Base-by-base conservation (phyloP, 2,113 vertebrate genomes). In the Tiliqua scincoides region DNA sequence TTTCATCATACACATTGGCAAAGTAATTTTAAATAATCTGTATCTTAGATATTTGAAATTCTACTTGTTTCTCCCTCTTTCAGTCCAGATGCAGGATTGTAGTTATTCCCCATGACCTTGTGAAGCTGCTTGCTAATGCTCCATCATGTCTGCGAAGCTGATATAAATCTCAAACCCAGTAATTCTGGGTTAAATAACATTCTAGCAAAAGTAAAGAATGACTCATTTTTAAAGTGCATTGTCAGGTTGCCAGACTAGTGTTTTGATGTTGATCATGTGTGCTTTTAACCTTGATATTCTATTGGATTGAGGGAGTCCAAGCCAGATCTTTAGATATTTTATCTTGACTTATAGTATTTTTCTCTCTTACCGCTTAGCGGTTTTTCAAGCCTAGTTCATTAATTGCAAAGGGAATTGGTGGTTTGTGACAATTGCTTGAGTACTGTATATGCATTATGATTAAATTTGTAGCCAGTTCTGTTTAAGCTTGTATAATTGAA, bases 271-370 rank as follows among this genome's bases (percentile, higher is more conserved):
- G 73, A 82, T 87, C 0, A 0, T 57, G 67, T 83, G 25, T 88
- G 54, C 80, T 91, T 92, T 91, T 90, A 80, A 82, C 88, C 30
- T 86, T 82, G 54, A 25, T 5, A 9, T 72, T 30, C 54, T 75
- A 35, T 3, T 67, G 40, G 20, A 20, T 14, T 71, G 63, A 79
- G 82, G 1, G 15, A 54, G 37, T 84, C 52, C n/a, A 61, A 30
- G 14, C 62, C 1, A 0, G 57, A 62, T 73, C 82, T 30, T 40
- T 15, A 88, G 61, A 17, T 79, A 11, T 14, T 91, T 9, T 37
- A n/a, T 80, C 79, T 37, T 21, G 6, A 72, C 30, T 79, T 25
- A 30, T 85, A 62, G 35, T n/a, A 25, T 12, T 79, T 59, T 9
- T 12, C 89, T 23, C 27, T 67, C 40, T 88, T 79, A 72, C 72